Conservation (phyloP, 2,113 vertebrate genomes). For the Okapia johnstoni region DNA sequence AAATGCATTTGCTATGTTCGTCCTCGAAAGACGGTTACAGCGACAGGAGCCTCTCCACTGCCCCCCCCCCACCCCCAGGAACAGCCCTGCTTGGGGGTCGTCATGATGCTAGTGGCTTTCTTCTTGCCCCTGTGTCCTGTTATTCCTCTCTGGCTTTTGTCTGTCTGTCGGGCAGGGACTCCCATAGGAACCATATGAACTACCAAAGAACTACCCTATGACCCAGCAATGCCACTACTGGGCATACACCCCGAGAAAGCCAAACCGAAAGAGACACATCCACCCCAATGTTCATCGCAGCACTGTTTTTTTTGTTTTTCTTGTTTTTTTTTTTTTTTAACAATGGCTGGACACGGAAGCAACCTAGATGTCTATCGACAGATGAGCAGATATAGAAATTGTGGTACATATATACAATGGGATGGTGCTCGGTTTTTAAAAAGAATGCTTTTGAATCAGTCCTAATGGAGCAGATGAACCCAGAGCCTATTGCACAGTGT, state of each 20-base stretch:
- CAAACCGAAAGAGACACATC: background rate
- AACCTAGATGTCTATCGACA: background rate
- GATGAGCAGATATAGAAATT: background rate
- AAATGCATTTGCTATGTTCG: rapidly evolving
- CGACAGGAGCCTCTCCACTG: rapidly evolving
- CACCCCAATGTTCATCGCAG: rapidly evolving
- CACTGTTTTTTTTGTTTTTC: background rate
- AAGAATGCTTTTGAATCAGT: background rate
- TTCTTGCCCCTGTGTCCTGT: rapidly evolving
- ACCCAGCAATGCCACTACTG: background rate
- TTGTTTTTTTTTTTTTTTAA: background rate
- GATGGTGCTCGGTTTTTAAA: rapidly evolving
- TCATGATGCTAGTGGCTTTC: rapidly evolving
- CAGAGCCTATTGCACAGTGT: background rate
- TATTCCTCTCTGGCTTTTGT: rapidly evolving
- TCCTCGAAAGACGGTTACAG: rapidly evolving
- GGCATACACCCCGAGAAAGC: background rate
- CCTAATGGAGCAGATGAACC: background rate
- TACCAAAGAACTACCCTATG: rapidly evolving
- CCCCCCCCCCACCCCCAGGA: rapidly evolving
- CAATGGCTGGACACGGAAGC: background rate
- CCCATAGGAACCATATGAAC: rapidly evolving
- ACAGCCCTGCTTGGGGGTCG: rapidly evolving
- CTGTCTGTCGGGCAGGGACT: rapidly evolving
- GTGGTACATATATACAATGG: background rate